Evolutionary conservation across 2,888 invertebrate species (phyloP), one percentile per base, ranked within the genome.

Genomic region (Agonopterix heracliana): DNA sequence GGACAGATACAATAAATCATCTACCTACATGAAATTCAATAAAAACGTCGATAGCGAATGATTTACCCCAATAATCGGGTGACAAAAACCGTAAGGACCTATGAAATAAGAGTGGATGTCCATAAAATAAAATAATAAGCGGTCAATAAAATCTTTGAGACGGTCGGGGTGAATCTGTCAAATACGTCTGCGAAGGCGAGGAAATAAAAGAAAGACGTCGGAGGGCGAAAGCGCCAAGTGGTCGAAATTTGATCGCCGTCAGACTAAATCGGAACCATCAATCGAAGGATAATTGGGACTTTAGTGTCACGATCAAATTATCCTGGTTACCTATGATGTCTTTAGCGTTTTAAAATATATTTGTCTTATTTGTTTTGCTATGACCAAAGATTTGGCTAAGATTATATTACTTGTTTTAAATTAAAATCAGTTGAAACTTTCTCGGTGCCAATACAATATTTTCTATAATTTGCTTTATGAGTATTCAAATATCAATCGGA

Each of bases 71-170:
- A 84, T 83, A 83, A 84, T 77, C 76, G 71, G 66, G 73, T 73
- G 77, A 78, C 79, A 81, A 81, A 84, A 82, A 78, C 77, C 76
- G 77, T 81, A 73, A 79, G 72, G 64, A 68, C 75, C 84, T 72
- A 81, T 86, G 84, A 87, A 87, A 86, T 84, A 83, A 77, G 83
- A 86, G 84, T 81, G 77, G 73, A 74, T 78, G 81, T 77, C 78
- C 74, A 86, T 88, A 87, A 88, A 86, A 86, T 86, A 79, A 86
- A 87, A 86, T 86, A 86, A 86, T 87, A 88, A 85, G 78, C 76
- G 81, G 78, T 78, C 84, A 83, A 86, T 86, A 86, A 86, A 87
- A 85, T 79, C 75, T 74, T 71, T 77, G 70, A 60, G 54, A 60
- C 68, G 68, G 70, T 72, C 65, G 71, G 74, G 68, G 69, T 64